Base-by-base conservation (phyloP, 2,113 vertebrate genomes). In the Panthera uncia region DNA sequence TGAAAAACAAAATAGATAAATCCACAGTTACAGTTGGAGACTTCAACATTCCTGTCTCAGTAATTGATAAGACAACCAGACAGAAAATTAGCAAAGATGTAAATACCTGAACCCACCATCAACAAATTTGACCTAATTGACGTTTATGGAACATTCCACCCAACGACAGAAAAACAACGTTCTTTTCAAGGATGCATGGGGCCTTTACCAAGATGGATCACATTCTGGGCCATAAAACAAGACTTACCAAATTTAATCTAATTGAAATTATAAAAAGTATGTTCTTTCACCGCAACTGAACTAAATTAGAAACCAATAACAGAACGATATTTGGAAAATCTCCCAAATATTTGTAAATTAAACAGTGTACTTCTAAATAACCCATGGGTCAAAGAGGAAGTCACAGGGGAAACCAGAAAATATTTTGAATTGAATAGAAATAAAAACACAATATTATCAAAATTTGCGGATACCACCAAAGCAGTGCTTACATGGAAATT, bases 321-420 rank as follows among this genome's bases (percentile, higher is more conserved):
- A 19, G 80, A 89, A 73, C 25, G 12, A 45, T 41, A 73, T 18
- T 65, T 80, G 71, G 5, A 94, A 90, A 52, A 84, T 57, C 21
- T 89, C 52, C 13, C 63, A 90, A 85, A 71, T 94, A 94, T 89
- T 90, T 90, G 80, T 31, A 66, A 86, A 86, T 88, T 82, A 92
- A 86, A 88, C 55, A 93, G 25, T 4, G 81, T 16, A 13, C 13
- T 81, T 66, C 31, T 74, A 88, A 81, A 80, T n/a, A 81, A 92
- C 52, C 11, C 63, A 73, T 31, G 73, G 15, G 52, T 92, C 52
- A 80, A 80, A 87, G 65, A 86, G 29, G 57, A 94, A 45, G 29
- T 57, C 61, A 87, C 73, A 94, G 33, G 29, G 74, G 52, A 87
- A 95, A 83, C 25, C 45, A 89, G 45, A 48, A 82, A 69, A 89